A percentile compares a stretch with the other conserved stretches of the same genome.
Evolutionary conservation across 1,140 invertebrate species (phyloP).

Genomic region (Drosophila funebris): DNA sequence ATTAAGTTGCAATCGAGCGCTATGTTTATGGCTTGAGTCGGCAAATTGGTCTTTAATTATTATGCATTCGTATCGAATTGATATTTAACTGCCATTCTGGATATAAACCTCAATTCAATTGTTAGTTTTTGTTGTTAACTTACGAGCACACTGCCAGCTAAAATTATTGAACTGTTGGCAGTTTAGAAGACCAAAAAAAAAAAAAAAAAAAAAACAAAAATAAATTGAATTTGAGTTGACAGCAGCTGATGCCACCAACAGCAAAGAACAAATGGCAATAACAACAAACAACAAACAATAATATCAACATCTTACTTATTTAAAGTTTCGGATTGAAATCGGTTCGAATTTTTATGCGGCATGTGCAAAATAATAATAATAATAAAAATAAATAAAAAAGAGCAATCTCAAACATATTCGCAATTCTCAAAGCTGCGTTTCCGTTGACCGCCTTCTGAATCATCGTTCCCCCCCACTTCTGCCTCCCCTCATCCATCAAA

Average conservation of each 20-base stretch:
- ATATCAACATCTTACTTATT: constrained; percentile 43
- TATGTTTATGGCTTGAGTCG: neutral
- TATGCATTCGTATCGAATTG: neutral
- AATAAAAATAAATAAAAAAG: constrained; percentile 14
- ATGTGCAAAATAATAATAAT: constrained; percentile 14
- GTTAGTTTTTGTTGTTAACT: constrained; percentile 29
- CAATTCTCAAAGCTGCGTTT: constrained; percentile 50
- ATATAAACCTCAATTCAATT: neutral
- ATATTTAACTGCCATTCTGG: constrained; percentile 1
- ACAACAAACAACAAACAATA: constrained; percentile 39
- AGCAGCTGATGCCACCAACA: constrained; percentile 62
- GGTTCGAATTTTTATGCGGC: constrained; percentile 20
- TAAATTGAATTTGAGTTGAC: constrained; percentile 50
- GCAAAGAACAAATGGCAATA: constrained; percentile 16
- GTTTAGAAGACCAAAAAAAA: constrained; percentile 39
- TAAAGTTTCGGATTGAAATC: constrained; percentile 23
- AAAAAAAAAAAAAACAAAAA: constrained; percentile 46
- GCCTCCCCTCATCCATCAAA: too few relatives aligned
- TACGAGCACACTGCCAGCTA: constrained; percentile 33
- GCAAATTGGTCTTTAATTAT: constrained; percentile 20
- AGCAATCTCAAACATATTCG: constrained; percentile 25
- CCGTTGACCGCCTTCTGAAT: constrained; percentile 70
- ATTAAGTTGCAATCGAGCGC: neutral
- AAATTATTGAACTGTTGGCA: constrained; percentile 48
- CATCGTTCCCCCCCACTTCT: constrained; percentile 26